Conservation (phyloP, 2,113 vertebrate species). For the Etheostoma spectabile region DNA sequence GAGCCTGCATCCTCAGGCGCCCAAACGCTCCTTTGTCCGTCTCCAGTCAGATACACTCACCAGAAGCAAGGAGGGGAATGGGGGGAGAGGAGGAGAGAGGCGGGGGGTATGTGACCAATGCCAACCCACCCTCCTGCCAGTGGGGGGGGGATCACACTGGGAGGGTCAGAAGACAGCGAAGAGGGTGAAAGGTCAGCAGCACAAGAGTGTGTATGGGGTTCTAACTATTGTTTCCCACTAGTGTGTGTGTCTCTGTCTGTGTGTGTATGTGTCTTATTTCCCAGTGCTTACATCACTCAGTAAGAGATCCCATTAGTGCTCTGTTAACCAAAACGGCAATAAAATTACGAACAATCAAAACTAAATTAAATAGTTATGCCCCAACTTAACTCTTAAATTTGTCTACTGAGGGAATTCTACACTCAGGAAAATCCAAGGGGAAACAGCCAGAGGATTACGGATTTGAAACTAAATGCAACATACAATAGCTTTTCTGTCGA, state of each 20-base stretch:
- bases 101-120: constrained; percentile 77
- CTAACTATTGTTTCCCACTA: constrained; percentile 48
- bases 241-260: constrained; percentile 20
- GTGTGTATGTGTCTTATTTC: constrained; percentile 4
- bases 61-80: constrained; percentile 87
- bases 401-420: constrained; percentile 18
- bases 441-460: background rate
- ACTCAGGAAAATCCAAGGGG: constrained; percentile 1
- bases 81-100: background rate
- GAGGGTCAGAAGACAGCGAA: constrained; percentile 66
- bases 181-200: constrained; percentile 62
- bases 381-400: background rate
- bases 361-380: constrained; percentile 22
- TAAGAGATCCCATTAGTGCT: constrained; percentile 24
- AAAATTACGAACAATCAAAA: constrained; percentile 45
- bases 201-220: constrained; percentile 21
- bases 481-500: constrained; percentile 50
- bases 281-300: constrained; percentile 1
- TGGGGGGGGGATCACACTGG: constrained; percentile 27
- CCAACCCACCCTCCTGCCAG: constrained; percentile 83
- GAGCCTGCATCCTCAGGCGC: constrained; percentile 75
- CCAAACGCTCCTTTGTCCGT: constrained; percentile 87
- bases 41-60: constrained; percentile 89
- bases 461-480: constrained; percentile 24
- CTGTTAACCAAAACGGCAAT: constrained; percentile 37